Percentiles rank a stretch among this genome's conserved stretches.
Evolutionary conservation across 1,140 invertebrate genomes (phyloP).

Genomic region (Nixonia krombeini): DNA sequence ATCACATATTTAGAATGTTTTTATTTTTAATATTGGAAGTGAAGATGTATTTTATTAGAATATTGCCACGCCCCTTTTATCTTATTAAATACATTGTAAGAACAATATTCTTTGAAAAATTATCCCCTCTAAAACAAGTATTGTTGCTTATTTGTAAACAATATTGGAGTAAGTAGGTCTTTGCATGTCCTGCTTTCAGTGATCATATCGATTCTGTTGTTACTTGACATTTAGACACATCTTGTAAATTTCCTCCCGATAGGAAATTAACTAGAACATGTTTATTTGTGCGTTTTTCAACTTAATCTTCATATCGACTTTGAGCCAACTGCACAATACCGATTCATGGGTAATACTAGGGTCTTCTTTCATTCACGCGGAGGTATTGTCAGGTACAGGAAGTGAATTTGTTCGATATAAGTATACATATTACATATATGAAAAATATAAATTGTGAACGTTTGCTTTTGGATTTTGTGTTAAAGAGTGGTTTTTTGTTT

Average conservation of each 20-base stretch:
- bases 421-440: neutral
- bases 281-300: constrained; percentile 28
- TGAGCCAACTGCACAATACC: constrained; percentile 71
- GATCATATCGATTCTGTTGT: constrained; percentile 17
- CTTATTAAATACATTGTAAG: too few species aligned
- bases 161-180: constrained; percentile 15
- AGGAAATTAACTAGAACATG: constrained; percentile 26
- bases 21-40: too few species aligned
- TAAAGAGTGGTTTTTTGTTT: constrained; percentile 1
- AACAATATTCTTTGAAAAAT: too few species aligned
- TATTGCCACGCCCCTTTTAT: too few species aligned
- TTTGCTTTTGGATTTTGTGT: constrained; percentile 19
- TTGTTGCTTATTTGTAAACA: too few species aligned
- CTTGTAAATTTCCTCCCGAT: constrained; percentile 8
- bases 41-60: too few species aligned
- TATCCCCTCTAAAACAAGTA: too few species aligned
- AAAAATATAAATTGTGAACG: constrained; percentile 1
- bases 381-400: constrained; percentile 21
- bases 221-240: constrained; percentile 1
- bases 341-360: constrained; percentile 41
- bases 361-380: constrained; percentile 8
- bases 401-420: constrained; percentile 17
- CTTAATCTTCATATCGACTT: constrained; percentile 49
- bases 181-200: constrained; percentile 22
- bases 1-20: too few species aligned